A percentile compares a stretch with the other conserved stretches of the same genome.
Conservation (phyloP, 2,888 invertebrate species). For the Ornithoptera alexandrae region DNA sequence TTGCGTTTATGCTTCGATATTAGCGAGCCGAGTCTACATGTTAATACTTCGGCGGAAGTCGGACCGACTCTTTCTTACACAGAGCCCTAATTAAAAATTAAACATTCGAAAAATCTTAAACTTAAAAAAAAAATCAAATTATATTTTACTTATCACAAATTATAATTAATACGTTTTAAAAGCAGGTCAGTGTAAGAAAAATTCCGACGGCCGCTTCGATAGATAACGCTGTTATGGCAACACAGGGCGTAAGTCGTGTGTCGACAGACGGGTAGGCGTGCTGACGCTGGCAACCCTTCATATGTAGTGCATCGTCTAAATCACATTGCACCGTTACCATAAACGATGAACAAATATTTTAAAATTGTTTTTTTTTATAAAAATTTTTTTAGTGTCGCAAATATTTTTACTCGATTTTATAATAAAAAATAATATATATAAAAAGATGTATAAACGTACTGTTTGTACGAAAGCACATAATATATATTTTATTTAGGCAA, state of each 20-base stretch:
- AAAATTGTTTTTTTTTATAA: not conserved
- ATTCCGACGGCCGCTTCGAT: not conserved
- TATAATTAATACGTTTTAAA: conserved; percentile 8
- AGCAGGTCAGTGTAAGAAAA: conserved; percentile 21
- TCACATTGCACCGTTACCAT: conserved; percentile 43
- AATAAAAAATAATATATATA: no score
- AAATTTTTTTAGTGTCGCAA: no score
- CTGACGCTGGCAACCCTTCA: conserved; percentile 39
- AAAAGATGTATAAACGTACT: no score
- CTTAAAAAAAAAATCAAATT: conserved; percentile 3
- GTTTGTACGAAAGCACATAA: no score
- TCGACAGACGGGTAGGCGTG: conserved; percentile 39
- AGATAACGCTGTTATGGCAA: not conserved
- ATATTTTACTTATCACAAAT: conserved; percentile 19
- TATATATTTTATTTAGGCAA: no score
- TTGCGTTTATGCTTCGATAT: conserved; percentile 62
- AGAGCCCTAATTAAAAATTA: conserved; percentile 1
- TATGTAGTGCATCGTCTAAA: conserved; percentile 48
- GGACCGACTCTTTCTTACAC: conserved; percentile 26
- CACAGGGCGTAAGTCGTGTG: conserved; percentile 20
- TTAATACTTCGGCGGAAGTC: conserved; percentile 25
- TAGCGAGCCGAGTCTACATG: conserved; percentile 52
- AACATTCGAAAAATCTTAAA: not conserved
- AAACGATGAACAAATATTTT: conserved; percentile 24
- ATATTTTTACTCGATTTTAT: no score